Percentiles rank a stretch among this genome's conserved stretches.
These are phyloP conservation scores for Lates japonicus DNA, from an alignment of 2,797 vertebrate genomes.

Conservation along the genomic window DNA sequence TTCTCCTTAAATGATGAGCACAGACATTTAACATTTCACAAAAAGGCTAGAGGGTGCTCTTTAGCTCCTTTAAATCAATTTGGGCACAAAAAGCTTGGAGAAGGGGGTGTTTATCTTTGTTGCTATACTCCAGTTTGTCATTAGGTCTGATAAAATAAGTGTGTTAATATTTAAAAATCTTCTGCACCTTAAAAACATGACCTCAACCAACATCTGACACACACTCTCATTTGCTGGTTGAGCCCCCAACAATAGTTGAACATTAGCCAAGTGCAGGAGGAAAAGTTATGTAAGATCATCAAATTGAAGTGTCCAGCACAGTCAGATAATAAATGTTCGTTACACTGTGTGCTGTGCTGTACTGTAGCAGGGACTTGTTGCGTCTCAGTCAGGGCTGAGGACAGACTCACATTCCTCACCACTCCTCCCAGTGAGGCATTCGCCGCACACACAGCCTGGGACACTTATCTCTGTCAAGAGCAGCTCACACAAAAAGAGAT, in stretches of 20 bases:
- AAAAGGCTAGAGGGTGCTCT: background rate
- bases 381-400: conserved; percentile 21
- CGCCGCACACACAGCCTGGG: conserved; percentile 17
- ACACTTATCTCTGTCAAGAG: conserved; percentile 65
- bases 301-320: background rate
- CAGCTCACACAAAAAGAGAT: conserved; percentile 51
- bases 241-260: background rate
- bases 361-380: conserved; percentile 4
- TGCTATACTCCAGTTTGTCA: background rate
- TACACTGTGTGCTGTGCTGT: background rate
- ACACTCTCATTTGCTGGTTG: background rate
- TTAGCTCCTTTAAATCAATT: background rate
- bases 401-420: conserved; percentile 68
- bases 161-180: background rate
- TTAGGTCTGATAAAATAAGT: background rate
- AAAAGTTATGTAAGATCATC: conserved; percentile 20
- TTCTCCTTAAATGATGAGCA: background rate
- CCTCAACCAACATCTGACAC: background rate
- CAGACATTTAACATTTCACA: background rate
- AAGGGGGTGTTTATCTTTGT: background rate
- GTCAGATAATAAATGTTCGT: conserved; percentile 6
- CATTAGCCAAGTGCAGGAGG: background rate
- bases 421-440: conserved; percentile 61
- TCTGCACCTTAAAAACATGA: background rate
- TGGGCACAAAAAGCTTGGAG: background rate